These are phyloP conservation scores for Chaetodon trifasciatus DNA, from an alignment of 2,797 vertebrate species.

Conservation along the genomic window DNA sequence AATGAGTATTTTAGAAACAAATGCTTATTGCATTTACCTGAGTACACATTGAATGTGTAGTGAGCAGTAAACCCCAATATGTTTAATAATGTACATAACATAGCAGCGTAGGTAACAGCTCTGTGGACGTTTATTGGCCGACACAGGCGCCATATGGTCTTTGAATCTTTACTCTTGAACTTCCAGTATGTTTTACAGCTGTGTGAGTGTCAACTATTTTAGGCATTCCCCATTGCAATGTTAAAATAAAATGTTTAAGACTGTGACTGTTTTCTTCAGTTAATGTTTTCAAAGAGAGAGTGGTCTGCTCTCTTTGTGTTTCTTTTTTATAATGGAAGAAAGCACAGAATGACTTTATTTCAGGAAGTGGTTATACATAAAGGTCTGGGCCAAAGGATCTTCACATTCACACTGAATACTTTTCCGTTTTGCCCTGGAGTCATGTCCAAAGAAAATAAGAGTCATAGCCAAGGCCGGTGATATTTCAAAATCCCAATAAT, in stretches of 20 bases:
- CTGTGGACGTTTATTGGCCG: conserved; percentile 33
- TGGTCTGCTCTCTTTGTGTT: not conserved
- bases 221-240: conserved; percentile 42
- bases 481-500: conserved; percentile 62
- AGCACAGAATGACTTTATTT: not conserved
- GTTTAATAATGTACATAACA: conserved; percentile 70
- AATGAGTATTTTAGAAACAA: not conserved
- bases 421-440: not conserved
- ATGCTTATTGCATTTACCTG: conserved; percentile 19
- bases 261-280: not conserved
- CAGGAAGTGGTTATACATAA: not conserved
- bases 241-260: conserved; percentile 60
- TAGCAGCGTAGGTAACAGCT: conserved; percentile 44
- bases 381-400: not conserved
- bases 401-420: not conserved
- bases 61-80: conserved; percentile 18
- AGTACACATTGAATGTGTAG: conserved; percentile 32
- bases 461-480: conserved; percentile 11
- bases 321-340: not conserved
- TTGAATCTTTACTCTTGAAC: conserved; percentile 14
- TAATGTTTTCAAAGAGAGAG: not conserved
- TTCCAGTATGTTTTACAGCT: conserved; percentile 60
- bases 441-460: conserved; percentile 22
- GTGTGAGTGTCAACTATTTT: conserved; percentile 41
- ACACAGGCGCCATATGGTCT: conserved; percentile 23